A percentile compares a stretch with the other conserved stretches of the same genome.
Conservation (phyloP, 2,113 vertebrate genomes). For the Steatornis caripensis region DNA sequence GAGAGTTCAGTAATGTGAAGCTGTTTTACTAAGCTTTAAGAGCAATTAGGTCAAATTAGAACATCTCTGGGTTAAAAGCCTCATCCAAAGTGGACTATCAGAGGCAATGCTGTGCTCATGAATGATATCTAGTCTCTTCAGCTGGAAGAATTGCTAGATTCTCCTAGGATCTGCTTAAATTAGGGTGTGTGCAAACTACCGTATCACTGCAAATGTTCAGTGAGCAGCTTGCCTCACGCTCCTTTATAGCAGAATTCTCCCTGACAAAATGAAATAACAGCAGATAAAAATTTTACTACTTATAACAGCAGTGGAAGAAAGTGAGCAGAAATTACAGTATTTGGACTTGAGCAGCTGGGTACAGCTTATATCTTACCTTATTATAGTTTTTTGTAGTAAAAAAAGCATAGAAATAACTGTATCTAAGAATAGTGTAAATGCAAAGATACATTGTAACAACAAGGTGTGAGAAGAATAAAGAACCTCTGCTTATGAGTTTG, state of each 20-base stretch:
- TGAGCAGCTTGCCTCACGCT: not conserved
- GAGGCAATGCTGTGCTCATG: not conserved
- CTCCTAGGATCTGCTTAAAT: slow-evolving; percentile 5
- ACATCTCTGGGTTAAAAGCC: not conserved
- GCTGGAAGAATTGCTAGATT: not conserved
- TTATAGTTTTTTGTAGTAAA: not conserved
- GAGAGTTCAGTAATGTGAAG: not conserved
- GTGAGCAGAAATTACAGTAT: not conserved
- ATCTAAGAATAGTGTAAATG: not conserved
- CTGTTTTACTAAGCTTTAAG: not conserved
- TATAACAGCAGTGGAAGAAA: not conserved
- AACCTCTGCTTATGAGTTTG: not conserved
- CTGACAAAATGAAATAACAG: not conserved
- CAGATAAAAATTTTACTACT: not conserved
- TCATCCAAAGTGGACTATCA: not conserved
- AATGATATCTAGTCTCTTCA: not conserved
- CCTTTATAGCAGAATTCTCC: not conserved
- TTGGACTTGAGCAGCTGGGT: not conserved
- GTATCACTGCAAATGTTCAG: not conserved
- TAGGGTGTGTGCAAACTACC: not conserved
- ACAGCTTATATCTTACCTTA: not conserved
- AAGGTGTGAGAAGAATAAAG: not conserved
- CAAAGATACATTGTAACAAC: not conserved
- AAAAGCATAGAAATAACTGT: not conserved
- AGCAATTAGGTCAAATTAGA: not conserved